phyloP scores from a whole-genome alignment of 2,888 invertebrate species.

The Metopia argyrocephala region DNA sequence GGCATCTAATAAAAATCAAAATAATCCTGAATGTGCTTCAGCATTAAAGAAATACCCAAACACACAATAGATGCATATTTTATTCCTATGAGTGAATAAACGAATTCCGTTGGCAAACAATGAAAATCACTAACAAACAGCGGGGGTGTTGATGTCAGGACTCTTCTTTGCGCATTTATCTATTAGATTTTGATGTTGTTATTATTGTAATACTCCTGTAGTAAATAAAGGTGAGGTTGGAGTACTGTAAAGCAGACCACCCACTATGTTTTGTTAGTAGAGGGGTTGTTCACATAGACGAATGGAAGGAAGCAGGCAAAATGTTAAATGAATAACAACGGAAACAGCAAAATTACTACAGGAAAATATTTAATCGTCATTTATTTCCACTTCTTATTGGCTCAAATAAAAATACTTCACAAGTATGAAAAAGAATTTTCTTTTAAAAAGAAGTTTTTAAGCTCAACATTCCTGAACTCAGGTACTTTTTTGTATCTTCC shows the following conservation, averaged over 20 bases:
- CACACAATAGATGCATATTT: background rate
- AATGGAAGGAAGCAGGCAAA: background rate
- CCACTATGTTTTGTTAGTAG: constrained; percentile 38
- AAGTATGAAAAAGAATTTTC: background rate
- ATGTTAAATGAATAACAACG: background rate
- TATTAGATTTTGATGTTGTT: constrained; percentile 32
- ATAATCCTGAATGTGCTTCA: constrained; percentile 73
- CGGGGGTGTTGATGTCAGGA: constrained; percentile 66
- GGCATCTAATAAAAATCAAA: constrained; percentile 79
- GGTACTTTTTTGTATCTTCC: too few relatives aligned
- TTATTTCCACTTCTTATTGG: constrained; percentile 75
- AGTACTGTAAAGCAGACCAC: constrained; percentile 43
- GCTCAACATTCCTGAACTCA: too few relatives aligned
- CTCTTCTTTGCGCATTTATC: constrained; percentile 59
- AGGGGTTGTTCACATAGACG: background rate
- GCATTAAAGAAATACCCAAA: background rate
- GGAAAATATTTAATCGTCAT: constrained; percentile 75
- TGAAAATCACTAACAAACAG: constrained; percentile 64
- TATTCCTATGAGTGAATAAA: constrained; percentile 27
- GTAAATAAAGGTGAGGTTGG: constrained; percentile 24
- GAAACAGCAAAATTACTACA: constrained; percentile 63
- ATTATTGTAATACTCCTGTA: background rate
- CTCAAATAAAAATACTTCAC: background rate
- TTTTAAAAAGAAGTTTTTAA: too few relatives aligned
- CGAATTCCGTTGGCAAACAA: constrained; percentile 60